Base-by-base conservation (phyloP, 2,888 invertebrate genomes). In the Elmis aenea region DNA sequence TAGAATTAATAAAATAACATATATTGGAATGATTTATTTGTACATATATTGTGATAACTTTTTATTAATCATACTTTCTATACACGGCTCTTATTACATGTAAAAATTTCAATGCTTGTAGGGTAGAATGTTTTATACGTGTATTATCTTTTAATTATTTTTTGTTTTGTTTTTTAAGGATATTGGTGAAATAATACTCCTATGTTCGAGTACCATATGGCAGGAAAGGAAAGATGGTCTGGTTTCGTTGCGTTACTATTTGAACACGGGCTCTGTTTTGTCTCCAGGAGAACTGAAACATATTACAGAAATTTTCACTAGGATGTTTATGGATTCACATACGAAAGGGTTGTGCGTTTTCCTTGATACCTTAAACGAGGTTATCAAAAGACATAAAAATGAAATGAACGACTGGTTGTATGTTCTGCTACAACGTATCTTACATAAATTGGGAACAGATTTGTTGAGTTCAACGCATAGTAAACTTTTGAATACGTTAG, bases 311-410 rank as follows among this genome's bases (percentile, higher is more conserved):
- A 84, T 92, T 44, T 89, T 95, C 59, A 87, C 91, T 44, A 87
- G 91, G 71, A 92, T 96, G 90, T 95, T 97, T 66, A 92, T 93
- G 77, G 96, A 97, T 68, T 89, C 93, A 2, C 91, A 96, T 71
- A 80, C 94, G 54, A 87, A 91, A 72, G 93, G 94, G 50, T 88
- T 96, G 70, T 87, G 89, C 27, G 71, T 95, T 41, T 92, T 95
- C 67, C 72, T 96, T 61, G 97, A 97, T 63, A 89, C 93, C 0
- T 79, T 97, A 22, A 87, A 88, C 57, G 94, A 94, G 62, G 74
- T 96, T 56, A 82, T 97, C 33, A 73, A 82, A 43, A 80, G 85
- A 21, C 92, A 97, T 68, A 84, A 85, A 60, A 79, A 79, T 46
- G 92, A 95, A 61, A 74, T 97, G 31, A 81, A 85, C 55, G 92